phyloP scores from a whole-genome alignment of 1,140 invertebrate genomes.

The Lasaia peninsularis region DNA sequence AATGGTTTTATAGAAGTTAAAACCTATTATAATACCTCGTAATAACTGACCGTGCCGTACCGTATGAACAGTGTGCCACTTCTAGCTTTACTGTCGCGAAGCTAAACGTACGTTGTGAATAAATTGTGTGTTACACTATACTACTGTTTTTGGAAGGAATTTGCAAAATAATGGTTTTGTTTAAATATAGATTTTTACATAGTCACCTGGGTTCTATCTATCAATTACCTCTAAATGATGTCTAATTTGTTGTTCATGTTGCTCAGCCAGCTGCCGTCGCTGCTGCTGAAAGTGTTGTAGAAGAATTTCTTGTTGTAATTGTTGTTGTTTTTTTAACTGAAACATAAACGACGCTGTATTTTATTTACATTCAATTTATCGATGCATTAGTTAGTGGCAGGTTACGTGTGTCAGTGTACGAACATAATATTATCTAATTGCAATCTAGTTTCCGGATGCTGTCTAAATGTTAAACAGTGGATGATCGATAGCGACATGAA shows the following conservation, averaged over 20 bases:
- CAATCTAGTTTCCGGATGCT: slow-evolving; percentile 20
- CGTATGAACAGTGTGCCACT: no score
- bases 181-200: no score
- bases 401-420: not conserved
- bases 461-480: slow-evolving; percentile 9
- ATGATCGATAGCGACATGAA: slow-evolving; percentile 28
- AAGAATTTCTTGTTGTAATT: slow-evolving; percentile 92
- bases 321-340: slow-evolving; percentile 93
- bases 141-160: no score
- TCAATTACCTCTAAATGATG: slow-evolving; percentile 93
- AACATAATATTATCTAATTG: slow-evolving; percentile 19
- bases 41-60: no score
- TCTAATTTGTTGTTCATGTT: slow-evolving; percentile 92
- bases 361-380: not conserved
- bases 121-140: no score
- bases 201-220: no score
- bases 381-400: slow-evolving; percentile 6
- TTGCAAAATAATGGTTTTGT: no score
- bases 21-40: no score
- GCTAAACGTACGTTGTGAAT: no score
- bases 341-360: slow-evolving; percentile 58
- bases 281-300: slow-evolving; percentile 93
- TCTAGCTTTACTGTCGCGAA: no score
- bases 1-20: no score
- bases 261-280: slow-evolving; percentile 90